A percentile compares a stretch with the other conserved stretches of the same genome.
Conservation (phyloP, 2,797 vertebrate species). For the Tragopan temminckii region DNA sequence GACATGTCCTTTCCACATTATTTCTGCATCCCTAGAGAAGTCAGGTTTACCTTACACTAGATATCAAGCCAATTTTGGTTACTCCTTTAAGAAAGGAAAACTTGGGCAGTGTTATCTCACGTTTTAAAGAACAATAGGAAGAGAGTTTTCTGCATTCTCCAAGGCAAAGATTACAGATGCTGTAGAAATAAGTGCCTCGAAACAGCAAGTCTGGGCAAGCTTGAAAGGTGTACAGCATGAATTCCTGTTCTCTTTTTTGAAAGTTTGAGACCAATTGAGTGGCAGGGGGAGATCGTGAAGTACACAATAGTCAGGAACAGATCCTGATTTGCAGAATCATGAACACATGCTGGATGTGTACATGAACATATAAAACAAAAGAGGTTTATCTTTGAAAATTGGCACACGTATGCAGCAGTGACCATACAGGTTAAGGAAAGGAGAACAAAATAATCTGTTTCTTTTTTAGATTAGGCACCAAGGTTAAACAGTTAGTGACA, state of each 20-base stretch:
- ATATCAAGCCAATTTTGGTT: background rate
- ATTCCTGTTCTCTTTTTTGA: background rate
- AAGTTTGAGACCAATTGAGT: background rate
- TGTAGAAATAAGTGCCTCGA: rapidly evolving
- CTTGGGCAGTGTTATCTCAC: background rate
- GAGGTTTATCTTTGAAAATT: background rate
- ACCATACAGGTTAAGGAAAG: background rate
- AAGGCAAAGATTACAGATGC: background rate
- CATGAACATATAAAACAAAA: background rate
- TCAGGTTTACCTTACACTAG: background rate
- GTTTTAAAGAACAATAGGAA: background rate
- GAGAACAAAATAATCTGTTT: background rate
- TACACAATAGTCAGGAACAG: background rate
- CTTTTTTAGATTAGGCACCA: background rate
- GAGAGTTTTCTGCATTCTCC: background rate
- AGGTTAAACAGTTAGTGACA: background rate
- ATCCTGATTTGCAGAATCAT: background rate
- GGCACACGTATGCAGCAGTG: rapidly evolving
- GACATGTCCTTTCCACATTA: background rate
- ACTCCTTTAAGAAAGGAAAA: background rate
- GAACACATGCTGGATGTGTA: background rate
- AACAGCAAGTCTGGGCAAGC: background rate
- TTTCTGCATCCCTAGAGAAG: background rate
- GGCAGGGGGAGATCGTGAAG: rapidly evolving
- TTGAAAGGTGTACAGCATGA: background rate